Base-by-base conservation (phyloP, 2,888 invertebrate species). In the Embidobia sp. region DNA sequence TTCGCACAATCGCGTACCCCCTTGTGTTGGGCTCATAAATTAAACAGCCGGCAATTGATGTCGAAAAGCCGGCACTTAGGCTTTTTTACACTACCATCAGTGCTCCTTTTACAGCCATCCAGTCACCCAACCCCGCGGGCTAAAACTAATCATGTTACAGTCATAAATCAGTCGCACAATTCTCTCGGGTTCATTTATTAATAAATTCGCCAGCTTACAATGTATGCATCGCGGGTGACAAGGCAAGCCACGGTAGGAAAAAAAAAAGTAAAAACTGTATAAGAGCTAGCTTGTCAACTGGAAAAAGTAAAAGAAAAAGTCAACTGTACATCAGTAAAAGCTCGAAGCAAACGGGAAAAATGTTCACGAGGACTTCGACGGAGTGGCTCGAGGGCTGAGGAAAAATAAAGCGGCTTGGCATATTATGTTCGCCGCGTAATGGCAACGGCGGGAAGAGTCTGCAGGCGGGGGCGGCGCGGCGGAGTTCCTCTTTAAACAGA, bases 401-500 rank as follows among this genome's bases (percentile, higher is more conserved):
- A 35, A 69, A 73, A 76, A 73, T 76, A 79, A 77, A 79, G 76
- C 76, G 72, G 72, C 66, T 67, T 57, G 63, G 78, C 66, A 66
- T 70, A 78, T 80, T 78, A 77, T 69, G 69, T 72, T 69, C 55
- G 70, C 51, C 66, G 29, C 73, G 73, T 79, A 81, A 81, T 79
- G 70, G 73, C 55, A 72, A 69, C 70, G 48, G 66, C 37, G 37
- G 51, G 53, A 48, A 55, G 76, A 29, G 49, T 48, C 46, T 70
- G 59, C 53, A 44, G 46, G 69, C 40, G 37, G 35, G 63, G 76
- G 48, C 18, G 26, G 44, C 35, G 61, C 11, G 27, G 16, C 33
- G 10, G 42, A 70, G 72, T 64, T 78, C 81, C 83, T 83, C 82
- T 85, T 84, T 83, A 85, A 85, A 84, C 82, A 84, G 80, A 84